phyloP scores from a whole-genome alignment of 2,113 vertebrate species.

The Embiotoca jacksoni region DNA sequence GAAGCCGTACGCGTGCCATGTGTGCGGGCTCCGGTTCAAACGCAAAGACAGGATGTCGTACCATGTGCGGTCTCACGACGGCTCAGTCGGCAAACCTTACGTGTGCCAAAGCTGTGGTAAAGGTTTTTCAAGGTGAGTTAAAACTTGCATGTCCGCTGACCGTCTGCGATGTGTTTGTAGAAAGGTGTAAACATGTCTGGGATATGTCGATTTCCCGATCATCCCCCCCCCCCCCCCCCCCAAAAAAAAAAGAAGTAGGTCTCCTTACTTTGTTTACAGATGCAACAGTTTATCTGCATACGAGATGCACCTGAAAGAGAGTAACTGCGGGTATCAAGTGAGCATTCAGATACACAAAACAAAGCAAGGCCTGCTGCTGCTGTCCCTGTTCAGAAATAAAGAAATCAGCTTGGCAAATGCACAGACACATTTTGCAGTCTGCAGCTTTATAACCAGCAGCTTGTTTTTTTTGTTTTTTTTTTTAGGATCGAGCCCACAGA shows the following conservation, averaged over 20 bases:
- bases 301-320: background rate
- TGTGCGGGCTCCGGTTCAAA: conserved; percentile 98
- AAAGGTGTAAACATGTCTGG: background rate
- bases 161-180: background rate
- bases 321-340: background rate
- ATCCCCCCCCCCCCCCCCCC: background rate
- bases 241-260: background rate
- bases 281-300: background rate
- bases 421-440: background rate
- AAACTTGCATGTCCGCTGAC: background rate
- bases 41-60: conserved; percentile 99
- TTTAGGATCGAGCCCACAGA: no score
- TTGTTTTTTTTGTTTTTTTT: no score
- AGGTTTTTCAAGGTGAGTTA: conserved; percentile 97
- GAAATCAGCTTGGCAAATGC: background rate
- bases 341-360: background rate
- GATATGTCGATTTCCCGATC: background rate
- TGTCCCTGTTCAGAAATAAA: no score
- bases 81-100: conserved; percentile 98
- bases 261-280: background rate
- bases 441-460: no score
- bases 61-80: conserved; percentile 97
- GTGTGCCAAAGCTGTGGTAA: conserved; percentile 99
- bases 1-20: conserved; percentile 97
- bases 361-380: background rate